These are phyloP conservation scores for Ammospiza nelsoni DNA, from an alignment of 2,113 vertebrate genomes.

Conservation along the genomic window DNA sequence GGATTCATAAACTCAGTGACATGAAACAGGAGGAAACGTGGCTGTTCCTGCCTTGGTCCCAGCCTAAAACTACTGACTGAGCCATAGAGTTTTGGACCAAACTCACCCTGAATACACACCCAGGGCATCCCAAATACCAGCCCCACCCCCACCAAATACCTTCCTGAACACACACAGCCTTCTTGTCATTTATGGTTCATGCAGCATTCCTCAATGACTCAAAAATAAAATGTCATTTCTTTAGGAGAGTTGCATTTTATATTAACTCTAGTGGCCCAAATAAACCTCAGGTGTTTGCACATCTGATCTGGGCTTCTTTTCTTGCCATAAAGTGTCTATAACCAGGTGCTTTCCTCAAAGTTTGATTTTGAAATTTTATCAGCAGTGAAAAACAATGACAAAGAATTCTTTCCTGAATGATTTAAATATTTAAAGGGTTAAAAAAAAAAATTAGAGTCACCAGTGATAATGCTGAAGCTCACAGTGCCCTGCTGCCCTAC, in stretches of 20 bases:
- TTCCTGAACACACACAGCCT: not conserved
- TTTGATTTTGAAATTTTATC: not conserved
- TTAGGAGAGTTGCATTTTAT: not conserved
- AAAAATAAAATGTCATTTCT: not conserved
- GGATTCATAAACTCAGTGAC: not conserved
- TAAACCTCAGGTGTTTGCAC: not conserved
- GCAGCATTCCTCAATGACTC: not conserved
- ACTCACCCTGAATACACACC: not conserved
- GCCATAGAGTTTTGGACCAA: rapidly evolving
- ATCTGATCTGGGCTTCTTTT: not conserved
- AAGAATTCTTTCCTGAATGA: not conserved
- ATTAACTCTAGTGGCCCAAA: not conserved
- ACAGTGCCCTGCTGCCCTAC: not conserved
- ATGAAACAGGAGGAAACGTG: not conserved
- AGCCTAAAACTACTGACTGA: not conserved
- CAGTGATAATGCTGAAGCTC: not conserved
- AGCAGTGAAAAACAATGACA: not conserved
- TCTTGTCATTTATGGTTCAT: too few relatives aligned
- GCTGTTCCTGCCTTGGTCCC: not conserved
- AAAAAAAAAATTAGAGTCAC: not conserved
- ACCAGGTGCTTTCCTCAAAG: not conserved
- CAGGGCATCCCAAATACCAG: not conserved
- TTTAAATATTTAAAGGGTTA: not conserved
- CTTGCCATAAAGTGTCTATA: not conserved
- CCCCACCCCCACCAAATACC: not conserved